These are phyloP conservation scores for Haliclona indistincta DNA, from an alignment of 37 sponge, comb jelly and placozoan genomes.

Conservation along the genomic window DNA sequence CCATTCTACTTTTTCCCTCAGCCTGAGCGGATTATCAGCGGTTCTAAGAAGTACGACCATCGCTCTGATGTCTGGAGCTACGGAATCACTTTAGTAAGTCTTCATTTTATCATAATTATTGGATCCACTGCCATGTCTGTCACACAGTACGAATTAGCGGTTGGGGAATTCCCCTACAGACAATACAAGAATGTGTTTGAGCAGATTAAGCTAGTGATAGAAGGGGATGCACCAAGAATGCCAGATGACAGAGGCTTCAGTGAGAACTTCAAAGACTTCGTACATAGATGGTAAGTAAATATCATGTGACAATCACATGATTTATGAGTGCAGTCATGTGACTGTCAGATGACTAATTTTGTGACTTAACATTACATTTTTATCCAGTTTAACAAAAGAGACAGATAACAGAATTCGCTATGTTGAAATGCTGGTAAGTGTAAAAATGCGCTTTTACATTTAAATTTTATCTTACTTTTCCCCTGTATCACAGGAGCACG, in stretches of 20 bases:
- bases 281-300: slow-evolving; percentile 71
- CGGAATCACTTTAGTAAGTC: slow-evolving; percentile 39
- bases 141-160: slow-evolving; percentile 49
- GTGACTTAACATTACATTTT: too few species aligned
- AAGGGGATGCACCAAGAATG: slow-evolving; percentile 65
- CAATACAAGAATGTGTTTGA: slow-evolving; percentile 78
- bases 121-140: neutral
- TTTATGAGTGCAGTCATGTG: too few species aligned
- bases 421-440: too few species aligned
- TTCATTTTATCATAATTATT: neutral
- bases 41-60: neutral
- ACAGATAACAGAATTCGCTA: too few species aligned
- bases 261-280: slow-evolving; percentile 60
- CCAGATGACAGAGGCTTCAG: slow-evolving; percentile 32
- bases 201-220: slow-evolving; percentile 70
- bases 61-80: slow-evolving; percentile 63
- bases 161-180: slow-evolving; percentile 65
- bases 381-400: too few species aligned
- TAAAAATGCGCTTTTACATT: too few species aligned
- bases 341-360: too few species aligned
- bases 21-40: neutral
- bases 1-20: slow-evolving; percentile 1
- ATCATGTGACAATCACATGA: too few species aligned
- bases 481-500: too few species aligned
- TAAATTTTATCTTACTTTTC: too few species aligned